Base-by-base conservation (phyloP, 2,113 vertebrate genomes). In the Dolichallabes microphthalmus region DNA sequence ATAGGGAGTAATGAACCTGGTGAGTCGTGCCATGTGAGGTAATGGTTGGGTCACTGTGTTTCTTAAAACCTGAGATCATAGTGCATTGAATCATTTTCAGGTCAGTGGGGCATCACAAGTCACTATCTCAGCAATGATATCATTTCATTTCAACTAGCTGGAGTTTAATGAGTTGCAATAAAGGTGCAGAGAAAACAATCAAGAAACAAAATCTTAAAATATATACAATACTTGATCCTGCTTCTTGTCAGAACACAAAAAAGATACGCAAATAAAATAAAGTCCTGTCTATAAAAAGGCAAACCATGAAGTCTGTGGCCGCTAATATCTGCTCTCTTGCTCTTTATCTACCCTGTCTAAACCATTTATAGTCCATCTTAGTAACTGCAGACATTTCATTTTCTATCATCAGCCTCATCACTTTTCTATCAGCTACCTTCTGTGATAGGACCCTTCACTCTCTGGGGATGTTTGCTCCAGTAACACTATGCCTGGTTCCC, bases 11-110 rank as follows among this genome's bases (percentile, higher is more conserved):
- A 78, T 75, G 68, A 71, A 85, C 83, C 75, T 78, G 58, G 79
- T 84, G 80, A 88, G 88, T 90, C 17, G 68, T 82, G 83, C 89
- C 8, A n/a, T 81, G 82, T 74, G 69, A 69, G 88, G 88, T 89
- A 92, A 93, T 92, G 84, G 75, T 89, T 86, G 91, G 87, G 68
- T 87, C 53, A 71, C 13, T 85, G 71, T 84, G 64, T 85, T 68
- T 89, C 84, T 85, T 83, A 88, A 85, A 50, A 45, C 71, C 68
- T 87, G 78, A 85, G 87, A 50, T 87, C 83, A 85, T 85, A 75
- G 79, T 64, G 63, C 71, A 71, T 39, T 88, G 85, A 90, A 81
- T 88, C 77, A 90, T 85, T 82, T 84, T 71, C 83, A 87, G 89
- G 87, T 90, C 85, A 83, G 80, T 77, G 69, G 80, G 82, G 53